phyloP scores from a whole-genome alignment of 2,797 vertebrate genomes.

The Pipistrellus pygmaeus region DNA sequence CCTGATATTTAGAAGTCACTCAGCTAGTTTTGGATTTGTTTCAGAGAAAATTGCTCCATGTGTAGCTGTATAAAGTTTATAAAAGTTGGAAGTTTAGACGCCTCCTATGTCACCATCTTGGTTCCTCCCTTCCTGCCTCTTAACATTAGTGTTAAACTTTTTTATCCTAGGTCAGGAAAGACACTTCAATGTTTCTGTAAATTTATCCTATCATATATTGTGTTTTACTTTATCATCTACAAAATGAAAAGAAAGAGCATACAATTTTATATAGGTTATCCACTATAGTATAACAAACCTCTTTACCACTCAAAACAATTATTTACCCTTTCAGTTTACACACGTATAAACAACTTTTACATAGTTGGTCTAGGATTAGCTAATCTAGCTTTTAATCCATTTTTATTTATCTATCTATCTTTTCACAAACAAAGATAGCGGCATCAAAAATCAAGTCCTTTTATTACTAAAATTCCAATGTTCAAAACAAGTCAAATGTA shows the following conservation, averaged over 20 bases:
- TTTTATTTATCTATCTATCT: background rate
- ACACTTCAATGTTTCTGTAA: background rate
- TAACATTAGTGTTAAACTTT: background rate
- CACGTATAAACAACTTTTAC: background rate
- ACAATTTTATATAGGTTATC: background rate
- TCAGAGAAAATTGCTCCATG: background rate
- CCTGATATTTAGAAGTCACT: background rate
- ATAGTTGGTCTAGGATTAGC: background rate
- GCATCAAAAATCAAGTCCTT: background rate
- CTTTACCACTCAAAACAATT: background rate
- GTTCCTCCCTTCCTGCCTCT: background rate
- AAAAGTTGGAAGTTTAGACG: background rate
- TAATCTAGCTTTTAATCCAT: background rate
- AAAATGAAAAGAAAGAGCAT: background rate
- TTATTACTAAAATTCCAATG: background rate
- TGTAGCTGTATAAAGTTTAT: background rate
- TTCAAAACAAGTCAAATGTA: background rate
- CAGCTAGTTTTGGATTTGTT: background rate
- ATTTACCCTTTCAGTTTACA: background rate
- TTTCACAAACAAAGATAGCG: background rate
- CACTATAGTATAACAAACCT: background rate
- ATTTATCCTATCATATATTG: background rate
- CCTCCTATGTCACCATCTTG: background rate
- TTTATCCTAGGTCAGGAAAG: background rate
- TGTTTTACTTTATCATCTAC: background rate